Evolutionary conservation across 2,113 vertebrate species (phyloP).

Genomic region (Tautogolabrus adspersus): DNA sequence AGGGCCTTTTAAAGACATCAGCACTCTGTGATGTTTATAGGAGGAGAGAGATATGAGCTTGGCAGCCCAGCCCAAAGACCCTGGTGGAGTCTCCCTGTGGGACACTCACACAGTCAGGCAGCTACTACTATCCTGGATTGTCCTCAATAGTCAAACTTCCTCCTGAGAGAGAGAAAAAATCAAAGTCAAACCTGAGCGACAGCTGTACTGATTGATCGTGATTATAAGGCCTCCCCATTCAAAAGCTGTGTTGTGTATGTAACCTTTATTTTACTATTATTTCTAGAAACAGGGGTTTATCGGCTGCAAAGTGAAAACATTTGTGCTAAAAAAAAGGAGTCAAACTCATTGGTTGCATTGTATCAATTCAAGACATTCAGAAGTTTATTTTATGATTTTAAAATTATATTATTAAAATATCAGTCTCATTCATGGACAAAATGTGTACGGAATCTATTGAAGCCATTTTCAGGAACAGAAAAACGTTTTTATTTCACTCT

Average conservation of each 20-base stretch:
- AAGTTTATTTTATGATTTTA: no score
- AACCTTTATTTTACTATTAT: neutral
- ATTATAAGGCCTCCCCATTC: conserved; percentile 13
- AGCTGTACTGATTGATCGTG: conserved; percentile 42
- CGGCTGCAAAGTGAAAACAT: neutral
- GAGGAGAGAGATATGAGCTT: conserved; percentile 74
- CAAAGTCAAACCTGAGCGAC: conserved; percentile 49
- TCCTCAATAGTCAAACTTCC: conserved; percentile 50
- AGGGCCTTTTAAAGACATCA: conserved; percentile 83
- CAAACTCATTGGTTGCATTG: no score
- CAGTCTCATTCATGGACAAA: no score
- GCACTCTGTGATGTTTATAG: conserved; percentile 75
- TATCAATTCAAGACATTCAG: no score
- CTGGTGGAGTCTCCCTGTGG: conserved; percentile 71
- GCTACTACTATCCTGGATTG: conserved; percentile 73
- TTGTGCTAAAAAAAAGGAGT: no score
- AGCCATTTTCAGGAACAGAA: no score
- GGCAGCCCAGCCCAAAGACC: conserved; percentile 67
- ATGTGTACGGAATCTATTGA: no score
- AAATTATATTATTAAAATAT: no score
- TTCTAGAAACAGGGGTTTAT: neutral
- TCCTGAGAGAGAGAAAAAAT: conserved; percentile 38
- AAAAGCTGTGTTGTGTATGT: neutral
- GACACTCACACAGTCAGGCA: conserved; percentile 77
- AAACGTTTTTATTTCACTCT: neutral